Evolutionary conservation across 2,888 invertebrate species (phyloP), one percentile per base, ranked within the genome.

Genomic region (Ischnura elegans): DNA sequence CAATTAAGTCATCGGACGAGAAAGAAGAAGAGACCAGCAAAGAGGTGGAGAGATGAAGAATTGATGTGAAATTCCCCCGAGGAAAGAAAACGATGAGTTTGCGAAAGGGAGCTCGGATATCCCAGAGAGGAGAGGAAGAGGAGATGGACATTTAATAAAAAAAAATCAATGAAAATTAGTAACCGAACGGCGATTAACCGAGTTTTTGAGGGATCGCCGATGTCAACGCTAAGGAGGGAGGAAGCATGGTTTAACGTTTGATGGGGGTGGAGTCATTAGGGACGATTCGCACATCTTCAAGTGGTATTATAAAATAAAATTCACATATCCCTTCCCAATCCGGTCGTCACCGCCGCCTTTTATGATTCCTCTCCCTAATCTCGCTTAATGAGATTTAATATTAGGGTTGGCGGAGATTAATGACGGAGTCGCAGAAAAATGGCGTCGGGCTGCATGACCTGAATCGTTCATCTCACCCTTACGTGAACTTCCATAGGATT

Each of bases 1-100:
- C 61, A 66, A 90, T 90, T 90, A 66, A 90, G 90, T n/a, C 90
- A 90, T 90, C n/a, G 61, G 43, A 25, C 8, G 43, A 10, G 5
- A 43, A 87, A 36, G 55, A 25, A 51, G 36, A 51, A 36, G 47
- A 87, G 47, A 87, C 47, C n/a, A n/a, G n/a, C n/a, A n/a, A n/a
- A n/a, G 51, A 51, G 21, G 47, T 2, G 16, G 21, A 36, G 36
- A 87, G 51, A 51, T n/a, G 55, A 4, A 42, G 2, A 87, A 87
- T 87, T 13, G 43, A 45, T 25, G 47, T 43, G 87, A 45, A 3
- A 46, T n/a, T 47, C 46, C 5, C 87, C 45, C 51, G 13, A 51
- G 51, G 51, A 8, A n/a, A 19, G 51, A 8, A 47, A 19, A 5
- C 51, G 51, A 10, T 19, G 51, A 19, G 51, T 6, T 2, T 13